Evolutionary conservation across 1,140 invertebrate species (phyloP).

Genomic region (Neodiprion virginianus): DNA sequence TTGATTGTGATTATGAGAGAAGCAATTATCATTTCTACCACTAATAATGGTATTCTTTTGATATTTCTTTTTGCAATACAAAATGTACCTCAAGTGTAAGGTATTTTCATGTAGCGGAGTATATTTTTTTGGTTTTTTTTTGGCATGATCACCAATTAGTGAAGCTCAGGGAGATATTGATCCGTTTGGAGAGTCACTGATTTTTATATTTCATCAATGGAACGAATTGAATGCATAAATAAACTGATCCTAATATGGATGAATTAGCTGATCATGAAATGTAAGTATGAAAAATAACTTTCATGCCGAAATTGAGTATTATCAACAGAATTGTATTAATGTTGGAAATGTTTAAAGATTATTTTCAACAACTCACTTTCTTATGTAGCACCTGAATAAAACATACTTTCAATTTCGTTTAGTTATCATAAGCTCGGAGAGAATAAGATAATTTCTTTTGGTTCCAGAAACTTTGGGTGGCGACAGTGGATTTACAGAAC

Average conservation of each 20-base stretch:
- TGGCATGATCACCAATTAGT: background rate
- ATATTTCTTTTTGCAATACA: background rate
- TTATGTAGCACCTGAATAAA: too few species aligned
- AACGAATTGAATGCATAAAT: background rate
- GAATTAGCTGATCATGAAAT: background rate
- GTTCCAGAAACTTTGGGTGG: slow-evolving; percentile 50
- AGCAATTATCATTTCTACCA: too few species aligned
- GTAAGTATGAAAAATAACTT: background rate
- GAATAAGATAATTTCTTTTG: background rate
- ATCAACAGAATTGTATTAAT: too few species aligned
- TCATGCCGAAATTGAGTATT: too few species aligned
- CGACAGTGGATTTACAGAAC: slow-evolving; percentile 53
- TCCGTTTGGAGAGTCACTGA: background rate
- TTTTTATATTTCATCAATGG: background rate
- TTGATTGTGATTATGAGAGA: too few species aligned
- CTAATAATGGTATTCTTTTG: too few species aligned
- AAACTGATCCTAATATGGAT: background rate
- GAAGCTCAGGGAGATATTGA: background rate
- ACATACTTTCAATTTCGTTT: too few species aligned
- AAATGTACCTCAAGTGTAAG: background rate
- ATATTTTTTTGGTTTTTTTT: background rate
- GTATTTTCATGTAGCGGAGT: background rate
- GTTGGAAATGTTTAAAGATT: too few species aligned
- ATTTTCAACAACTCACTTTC: too few species aligned
- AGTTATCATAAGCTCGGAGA: too few species aligned